Base-by-base conservation (phyloP, 2,113 vertebrate species). In the Forbesichthys papilliferus region DNA sequence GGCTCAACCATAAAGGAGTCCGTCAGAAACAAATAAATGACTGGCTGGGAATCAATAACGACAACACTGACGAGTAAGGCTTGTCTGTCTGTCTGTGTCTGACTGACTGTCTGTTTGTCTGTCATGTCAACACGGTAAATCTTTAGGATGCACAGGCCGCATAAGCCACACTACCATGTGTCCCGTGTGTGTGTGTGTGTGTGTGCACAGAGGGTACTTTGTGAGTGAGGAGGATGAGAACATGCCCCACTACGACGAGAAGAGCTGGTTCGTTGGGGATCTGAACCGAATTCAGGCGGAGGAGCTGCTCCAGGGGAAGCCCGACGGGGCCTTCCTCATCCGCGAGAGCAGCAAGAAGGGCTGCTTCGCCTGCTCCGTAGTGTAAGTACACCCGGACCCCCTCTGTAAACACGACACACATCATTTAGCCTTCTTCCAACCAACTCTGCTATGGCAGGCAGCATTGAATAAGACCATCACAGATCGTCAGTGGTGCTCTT, bases 1-100 rank as follows among this genome's bases (percentile, higher is more conserved):
- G 97, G 97, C 96, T 99, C 71, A 98, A 93, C 91, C 97, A 98
- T 90, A 98, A 98, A 94, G 97, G 96, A 61, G 96, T 98, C 75
- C 94, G 95, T 74, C 97, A 98, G 92, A 98, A 96, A 91, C 91
- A 93, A 80, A 97, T 98, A 71, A 98, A 98, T 0, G 94, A 96
- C 84, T 99, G 96, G 97, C 94, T 98, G 53, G 97, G 97, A 66
- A 95, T 98, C 88, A 96, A 95, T 89, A 98, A 95, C 63, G 95
- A 98, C 68, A 95, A 92, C 84, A 87, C 92, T 27, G 95, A 97
- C 62, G 95, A 96, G 97, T 99, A 91, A 95, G 96, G 96, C 4
- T 3, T 27, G 0, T 3, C 54, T 63, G 54, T 4, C 9, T 18
- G 10, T 56, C 20, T 57, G 55, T 18, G 10, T 56, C 20, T 57